phyloP scores from a whole-genome alignment of 2,113 vertebrate genomes.

The Hirundichthys speculiger region DNA sequence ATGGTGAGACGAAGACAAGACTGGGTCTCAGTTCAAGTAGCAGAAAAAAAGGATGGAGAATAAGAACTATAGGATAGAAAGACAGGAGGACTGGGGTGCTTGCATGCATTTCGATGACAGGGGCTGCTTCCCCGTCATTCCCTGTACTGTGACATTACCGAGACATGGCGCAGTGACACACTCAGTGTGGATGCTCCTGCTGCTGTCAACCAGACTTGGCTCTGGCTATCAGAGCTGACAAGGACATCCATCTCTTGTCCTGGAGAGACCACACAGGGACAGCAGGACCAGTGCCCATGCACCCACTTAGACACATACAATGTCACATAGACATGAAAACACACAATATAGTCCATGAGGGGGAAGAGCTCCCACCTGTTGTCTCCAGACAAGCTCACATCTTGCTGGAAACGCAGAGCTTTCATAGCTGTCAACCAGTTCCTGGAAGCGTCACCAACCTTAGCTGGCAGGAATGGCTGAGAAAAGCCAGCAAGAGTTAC shows the following conservation, averaged over 20 bases:
- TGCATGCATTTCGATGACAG: constrained; percentile 53
- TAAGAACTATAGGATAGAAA: neutral
- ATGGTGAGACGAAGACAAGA: neutral
- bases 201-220: constrained; percentile 37
- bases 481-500: neutral
- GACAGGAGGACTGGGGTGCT: constrained; percentile 11
- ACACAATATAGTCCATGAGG: neutral
- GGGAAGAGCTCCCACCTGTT: constrained; percentile 1
- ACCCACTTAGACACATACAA: constrained; percentile 14
- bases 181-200: constrained; percentile 3
- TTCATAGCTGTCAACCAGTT: constrained; percentile 29
- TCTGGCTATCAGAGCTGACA: constrained; percentile 55
- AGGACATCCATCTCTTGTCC: constrained; percentile 55
- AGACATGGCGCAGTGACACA: constrained; percentile 23
- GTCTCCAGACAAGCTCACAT: constrained; percentile 2
- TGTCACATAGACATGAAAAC: neutral
- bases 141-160: constrained; percentile 42
- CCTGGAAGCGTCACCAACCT: constrained; percentile 1
- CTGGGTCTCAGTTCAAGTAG: constrained; percentile 6
- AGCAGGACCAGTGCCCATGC: constrained; percentile 8
- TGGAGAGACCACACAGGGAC: constrained; percentile 27
- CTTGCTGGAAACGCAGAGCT: constrained; percentile 13
- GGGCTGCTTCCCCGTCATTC: constrained; percentile 25
- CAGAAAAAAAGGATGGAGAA: neutral
- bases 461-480: neutral